Evolutionary conservation across 2,113 vertebrate species (phyloP).

Genomic region (Ciconia boyciana): DNA sequence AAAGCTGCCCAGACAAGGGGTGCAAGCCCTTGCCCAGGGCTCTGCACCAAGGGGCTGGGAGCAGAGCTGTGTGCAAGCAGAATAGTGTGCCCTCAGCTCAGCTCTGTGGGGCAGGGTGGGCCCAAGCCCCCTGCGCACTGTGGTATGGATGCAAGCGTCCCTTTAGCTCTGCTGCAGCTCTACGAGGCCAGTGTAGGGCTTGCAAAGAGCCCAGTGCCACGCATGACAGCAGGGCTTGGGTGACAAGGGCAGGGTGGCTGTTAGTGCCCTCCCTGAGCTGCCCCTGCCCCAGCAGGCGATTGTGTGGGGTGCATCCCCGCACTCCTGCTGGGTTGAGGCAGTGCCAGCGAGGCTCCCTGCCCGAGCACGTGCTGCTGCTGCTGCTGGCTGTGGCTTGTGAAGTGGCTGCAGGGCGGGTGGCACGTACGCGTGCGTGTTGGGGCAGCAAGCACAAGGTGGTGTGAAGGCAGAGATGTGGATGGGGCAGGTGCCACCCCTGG

Average conservation of each 20-base stretch:
- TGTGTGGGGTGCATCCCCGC: accelerated
- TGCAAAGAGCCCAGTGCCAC: not conserved
- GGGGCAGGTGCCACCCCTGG: not conserved
- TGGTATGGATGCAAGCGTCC: not conserved
- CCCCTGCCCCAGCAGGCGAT: not conserved
- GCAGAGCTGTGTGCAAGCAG: not conserved
- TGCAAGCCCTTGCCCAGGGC: accelerated
- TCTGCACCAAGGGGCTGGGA: not conserved
- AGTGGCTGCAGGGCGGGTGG: not conserved
- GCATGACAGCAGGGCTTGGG: not conserved
- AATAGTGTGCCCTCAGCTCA: accelerated
- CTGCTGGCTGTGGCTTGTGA: not conserved
- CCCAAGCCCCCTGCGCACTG: accelerated
- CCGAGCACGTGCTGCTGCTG: accelerated
- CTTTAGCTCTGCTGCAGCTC: not conserved
- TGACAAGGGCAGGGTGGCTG: not conserved
- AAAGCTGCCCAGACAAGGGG: not conserved
- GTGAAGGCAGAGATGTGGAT: not conserved
- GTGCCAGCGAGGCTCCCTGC: not conserved
- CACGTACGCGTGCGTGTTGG: accelerated
- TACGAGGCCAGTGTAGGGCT: not conserved
- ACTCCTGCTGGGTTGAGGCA: accelerated
- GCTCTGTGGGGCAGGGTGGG: not conserved
- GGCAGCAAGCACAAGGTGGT: not conserved
- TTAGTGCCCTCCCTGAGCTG: not conserved